These are phyloP conservation scores for Hemichromis elongatus DNA, from an alignment of 2,113 vertebrate genomes.

Conservation along the genomic window DNA sequence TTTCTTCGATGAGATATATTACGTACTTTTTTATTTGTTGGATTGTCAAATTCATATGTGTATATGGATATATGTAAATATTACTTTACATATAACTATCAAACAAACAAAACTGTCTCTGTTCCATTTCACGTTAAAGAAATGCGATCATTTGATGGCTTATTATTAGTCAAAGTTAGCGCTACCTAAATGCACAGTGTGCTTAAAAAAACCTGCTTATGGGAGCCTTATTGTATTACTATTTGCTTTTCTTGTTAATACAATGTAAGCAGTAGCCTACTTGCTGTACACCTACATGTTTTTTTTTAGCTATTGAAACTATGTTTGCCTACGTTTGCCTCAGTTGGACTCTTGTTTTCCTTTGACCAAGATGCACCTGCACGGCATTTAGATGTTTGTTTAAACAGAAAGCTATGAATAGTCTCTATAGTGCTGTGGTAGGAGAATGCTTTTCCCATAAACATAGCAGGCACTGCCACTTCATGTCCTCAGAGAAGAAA, in stretches of 20 bases:
- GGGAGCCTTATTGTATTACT: background rate
- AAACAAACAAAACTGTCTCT: background rate
- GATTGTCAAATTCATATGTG: background rate
- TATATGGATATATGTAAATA: background rate
- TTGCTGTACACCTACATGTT: background rate
- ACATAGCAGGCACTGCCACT: background rate
- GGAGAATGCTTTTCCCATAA: background rate
- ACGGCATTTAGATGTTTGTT: constrained; percentile 31
- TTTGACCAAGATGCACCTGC: constrained; percentile 44
- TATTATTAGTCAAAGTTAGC: background rate
- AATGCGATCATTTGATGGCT: background rate
- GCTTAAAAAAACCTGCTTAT: background rate
- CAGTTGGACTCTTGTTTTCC: constrained; percentile 11
- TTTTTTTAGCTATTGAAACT: constrained; percentile 17
- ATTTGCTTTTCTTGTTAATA: constrained; percentile 21
- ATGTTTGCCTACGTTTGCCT: constrained; percentile 34
- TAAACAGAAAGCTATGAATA: constrained; percentile 26
- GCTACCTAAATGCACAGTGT: background rate
- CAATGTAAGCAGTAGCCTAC: background rate
- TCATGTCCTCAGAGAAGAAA: background rate
- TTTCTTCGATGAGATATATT: background rate
- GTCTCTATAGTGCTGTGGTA: background rate
- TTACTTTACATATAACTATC: background rate
- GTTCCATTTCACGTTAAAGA: background rate
- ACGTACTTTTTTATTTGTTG: background rate